Conservation (phyloP, 2,113 vertebrate genomes). For the Microcebus tavaratra region DNA sequence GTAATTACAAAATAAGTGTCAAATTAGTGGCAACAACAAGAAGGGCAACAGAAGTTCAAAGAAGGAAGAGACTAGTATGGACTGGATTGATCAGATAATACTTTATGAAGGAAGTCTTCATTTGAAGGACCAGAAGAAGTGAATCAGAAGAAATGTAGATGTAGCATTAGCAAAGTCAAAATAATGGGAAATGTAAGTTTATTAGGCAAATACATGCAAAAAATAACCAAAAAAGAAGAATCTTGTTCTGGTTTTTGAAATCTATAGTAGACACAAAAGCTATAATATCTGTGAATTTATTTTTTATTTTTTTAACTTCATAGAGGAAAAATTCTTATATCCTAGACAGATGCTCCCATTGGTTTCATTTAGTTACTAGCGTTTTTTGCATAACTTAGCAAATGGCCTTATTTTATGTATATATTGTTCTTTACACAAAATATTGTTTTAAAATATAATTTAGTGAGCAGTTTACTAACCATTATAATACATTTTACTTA, state of each 20-base stretch:
- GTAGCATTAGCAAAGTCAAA: not conserved
- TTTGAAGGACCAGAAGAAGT: not conserved
- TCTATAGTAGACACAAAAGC: not conserved
- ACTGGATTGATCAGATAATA: not conserved
- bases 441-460: constrained; percentile 10
- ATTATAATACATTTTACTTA: not conserved
- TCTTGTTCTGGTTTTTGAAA: not conserved
- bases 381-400: not conserved
- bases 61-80: not conserved
- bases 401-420: not conserved
- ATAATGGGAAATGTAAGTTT: not conserved
- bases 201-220: not conserved
- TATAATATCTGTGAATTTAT: not conserved
- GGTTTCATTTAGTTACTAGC: not conserved
- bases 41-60: not conserved
- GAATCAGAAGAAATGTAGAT: not conserved
- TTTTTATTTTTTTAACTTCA: not conserved
- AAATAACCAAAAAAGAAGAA: not conserved
- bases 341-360: not conserved
- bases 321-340: not conserved
- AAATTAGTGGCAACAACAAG: not conserved
- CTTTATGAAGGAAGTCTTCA: not conserved
- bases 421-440: not conserved
- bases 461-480: not conserved
- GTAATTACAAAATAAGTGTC: not conserved